Evolutionary conservation across 1,140 invertebrate genomes (phyloP).

Genomic region (Drosophila aff.): DNA sequence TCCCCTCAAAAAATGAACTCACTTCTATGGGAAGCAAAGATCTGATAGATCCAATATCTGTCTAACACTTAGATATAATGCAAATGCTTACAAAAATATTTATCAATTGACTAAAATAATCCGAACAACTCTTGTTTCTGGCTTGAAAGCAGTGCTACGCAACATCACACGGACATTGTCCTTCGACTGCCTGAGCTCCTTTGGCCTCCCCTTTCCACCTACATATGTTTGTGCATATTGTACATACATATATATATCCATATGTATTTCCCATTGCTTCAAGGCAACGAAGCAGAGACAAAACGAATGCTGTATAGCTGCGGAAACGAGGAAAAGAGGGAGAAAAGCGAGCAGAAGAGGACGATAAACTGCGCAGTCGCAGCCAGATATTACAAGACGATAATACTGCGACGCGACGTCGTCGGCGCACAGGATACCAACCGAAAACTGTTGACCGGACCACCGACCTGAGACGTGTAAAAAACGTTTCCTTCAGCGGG

Average conservation of each 20-base stretch:
- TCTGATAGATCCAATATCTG: not conserved
- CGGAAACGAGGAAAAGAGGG: slow-evolving; percentile 7
- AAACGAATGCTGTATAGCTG: slow-evolving; percentile 5
- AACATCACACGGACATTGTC: not conserved
- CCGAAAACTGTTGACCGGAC: slow-evolving; percentile 2
- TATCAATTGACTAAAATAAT: not conserved
- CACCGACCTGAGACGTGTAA: slow-evolving; percentile 21
- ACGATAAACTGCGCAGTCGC: slow-evolving; percentile 47
- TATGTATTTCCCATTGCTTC: not conserved
- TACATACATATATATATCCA: not conserved
- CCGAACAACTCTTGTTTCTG: not conserved
- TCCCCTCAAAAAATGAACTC: not conserved
- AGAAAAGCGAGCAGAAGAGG: slow-evolving; percentile 4
- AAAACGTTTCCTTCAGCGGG: slow-evolving; percentile 15
- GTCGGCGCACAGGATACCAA: slow-evolving; percentile 47
- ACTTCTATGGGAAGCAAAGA: not conserved
- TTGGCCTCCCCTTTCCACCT: slow-evolving; percentile 1
- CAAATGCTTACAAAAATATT: not conserved
- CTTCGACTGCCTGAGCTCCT: not conserved
- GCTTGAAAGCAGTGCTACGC: not conserved
- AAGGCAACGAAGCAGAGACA: slow-evolving; percentile 1
- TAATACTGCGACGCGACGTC: slow-evolving; percentile 30
- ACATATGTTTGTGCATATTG: not conserved
- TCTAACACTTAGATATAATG: not conserved
- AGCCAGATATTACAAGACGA: slow-evolving; percentile 53